phyloP scores from a whole-genome alignment of 1,140 invertebrate species.

The Palaemon carinicauda region DNA sequence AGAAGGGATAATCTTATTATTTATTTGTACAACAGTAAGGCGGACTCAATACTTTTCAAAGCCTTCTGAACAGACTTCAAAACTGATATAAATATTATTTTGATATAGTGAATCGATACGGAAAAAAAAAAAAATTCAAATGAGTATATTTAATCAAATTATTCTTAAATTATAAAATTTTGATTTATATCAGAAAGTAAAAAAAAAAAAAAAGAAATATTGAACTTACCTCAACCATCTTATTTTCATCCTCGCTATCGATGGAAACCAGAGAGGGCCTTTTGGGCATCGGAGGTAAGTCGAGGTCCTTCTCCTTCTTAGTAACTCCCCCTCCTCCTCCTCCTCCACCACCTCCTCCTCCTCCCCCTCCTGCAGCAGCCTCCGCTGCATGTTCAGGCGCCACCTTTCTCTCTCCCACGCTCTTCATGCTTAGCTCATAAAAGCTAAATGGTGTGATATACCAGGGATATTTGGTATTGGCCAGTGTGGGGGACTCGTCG shows the following conservation, averaged over 20 bases:
- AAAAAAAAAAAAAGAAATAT: background rate
- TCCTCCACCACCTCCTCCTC: background rate
- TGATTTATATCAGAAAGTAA: background rate
- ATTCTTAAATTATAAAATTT: too few species aligned
- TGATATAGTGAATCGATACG: too few species aligned
- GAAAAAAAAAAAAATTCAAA: too few species aligned
- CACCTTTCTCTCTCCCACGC: slow-evolving; percentile 21
- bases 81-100: too few species aligned
- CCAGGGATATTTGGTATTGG: slow-evolving; percentile 41
- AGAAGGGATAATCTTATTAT: too few species aligned
- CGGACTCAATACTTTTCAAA: too few species aligned
- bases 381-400: slow-evolving; percentile 14
- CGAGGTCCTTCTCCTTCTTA: slow-evolving; percentile 26
- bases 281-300: slow-evolving; percentile 39
- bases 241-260: slow-evolving; percentile 55
- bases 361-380: background rate
- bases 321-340: slow-evolving; percentile 6
- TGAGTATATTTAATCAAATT: too few species aligned
- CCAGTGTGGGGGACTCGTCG: slow-evolving; percentile 13
- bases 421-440: slow-evolving; percentile 47
- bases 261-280: slow-evolving; percentile 47
- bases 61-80: too few species aligned
- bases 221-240: slow-evolving; percentile 52
- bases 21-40: too few species aligned
- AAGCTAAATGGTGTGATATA: slow-evolving; percentile 41